A percentile compares a stretch with the other conserved stretches of the same genome.
Evolutionary conservation across 2,797 vertebrate species (phyloP).

Genomic region (Pseudopleuronectes americanus): DNA sequence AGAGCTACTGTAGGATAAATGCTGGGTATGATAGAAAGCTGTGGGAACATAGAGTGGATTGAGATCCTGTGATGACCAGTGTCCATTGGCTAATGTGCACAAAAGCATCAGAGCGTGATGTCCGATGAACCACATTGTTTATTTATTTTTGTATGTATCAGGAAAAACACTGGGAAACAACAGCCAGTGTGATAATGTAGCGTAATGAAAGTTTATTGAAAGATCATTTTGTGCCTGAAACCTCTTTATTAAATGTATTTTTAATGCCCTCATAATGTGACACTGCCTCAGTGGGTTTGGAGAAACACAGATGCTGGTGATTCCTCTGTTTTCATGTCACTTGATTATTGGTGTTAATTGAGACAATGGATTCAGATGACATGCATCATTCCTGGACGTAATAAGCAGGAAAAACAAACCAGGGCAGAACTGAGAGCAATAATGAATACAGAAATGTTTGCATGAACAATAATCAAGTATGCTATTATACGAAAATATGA

Average conservation of each 20-base stretch:
- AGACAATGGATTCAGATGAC: conserved; percentile 33
- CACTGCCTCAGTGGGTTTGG: conserved; percentile 7
- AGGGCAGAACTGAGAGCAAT: conserved; percentile 2
- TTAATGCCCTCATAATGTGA: conserved; percentile 26
- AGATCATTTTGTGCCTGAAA: conserved; percentile 10
- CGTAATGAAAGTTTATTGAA: conserved; percentile 8
- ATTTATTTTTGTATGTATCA: too few relatives aligned
- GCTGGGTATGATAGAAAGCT: too few relatives aligned
- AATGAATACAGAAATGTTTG: neutral
- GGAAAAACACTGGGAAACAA: neutral
- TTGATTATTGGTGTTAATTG: conserved; percentile 46
- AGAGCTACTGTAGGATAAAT: too few relatives aligned
- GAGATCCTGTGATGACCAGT: too few relatives aligned
- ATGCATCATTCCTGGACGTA: conserved; percentile 33
- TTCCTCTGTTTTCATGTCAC: conserved; percentile 18
- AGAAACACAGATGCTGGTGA: conserved; percentile 25
- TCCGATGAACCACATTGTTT: too few relatives aligned
- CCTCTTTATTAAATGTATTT: conserved; percentile 22
- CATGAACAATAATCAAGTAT: conserved; percentile 23
- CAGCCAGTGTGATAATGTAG: neutral
- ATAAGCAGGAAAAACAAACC: conserved; percentile 25
- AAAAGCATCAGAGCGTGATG: too few relatives aligned
- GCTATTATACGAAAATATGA: conserved; percentile 20
- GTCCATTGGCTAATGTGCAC: too few relatives aligned
- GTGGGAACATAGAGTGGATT: too few relatives aligned